Base-by-base conservation (phyloP, 2,113 vertebrate genomes). In the Chinchilla lanigera region DNA sequence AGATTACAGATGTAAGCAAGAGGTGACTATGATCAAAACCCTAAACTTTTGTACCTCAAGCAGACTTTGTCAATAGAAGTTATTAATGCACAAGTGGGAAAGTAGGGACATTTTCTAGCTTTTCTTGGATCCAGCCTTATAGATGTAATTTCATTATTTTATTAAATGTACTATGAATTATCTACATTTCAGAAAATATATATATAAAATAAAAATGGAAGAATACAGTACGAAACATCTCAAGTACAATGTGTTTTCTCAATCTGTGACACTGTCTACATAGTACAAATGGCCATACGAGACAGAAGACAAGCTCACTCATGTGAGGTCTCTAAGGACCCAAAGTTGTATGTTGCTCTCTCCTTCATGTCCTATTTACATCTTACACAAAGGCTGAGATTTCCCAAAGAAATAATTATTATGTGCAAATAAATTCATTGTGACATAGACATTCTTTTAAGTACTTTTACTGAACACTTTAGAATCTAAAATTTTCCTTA, bases 401-500 rank as follows among this genome's bases (percentile, higher is more conserved):
- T 92, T 96, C 69, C 56, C 26, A 93, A 24, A 90, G 24, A 94
- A 95, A 69, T 95, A 82, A 87, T 82, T 89, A 95, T 7, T n/a
- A 77, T 44, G n/a, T 89, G 44, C 30, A 91, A 93, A 82, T 80
- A 88, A 93, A 85, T 93, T 91, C 35, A 91, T 38, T 89, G 35
- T 93, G 41, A 11, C 85, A 1, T 69, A 71, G 7, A 75, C 9
- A 90, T 7, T 50, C 84, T 65, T 7, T 50, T 50, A 50, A 78
- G 22, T 83, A 5, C 94, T 92, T 63, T 61, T 17, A 82, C 9
- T 65, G 65, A 33, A 58, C 26, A 86, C 26, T 93, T 93, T 83
- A 81, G 69, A 81, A 96, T 73, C 73, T 89, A 94, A 95, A 93
- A 89, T n/a, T 91, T 92, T 19, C 17, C 83, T 33, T 89, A 94